Percentiles rank a stretch among this genome's conserved stretches.
These are phyloP conservation scores for Papio anubis DNA, from an alignment of 2,113 vertebrate genomes.

Conservation along the genomic window DNA sequence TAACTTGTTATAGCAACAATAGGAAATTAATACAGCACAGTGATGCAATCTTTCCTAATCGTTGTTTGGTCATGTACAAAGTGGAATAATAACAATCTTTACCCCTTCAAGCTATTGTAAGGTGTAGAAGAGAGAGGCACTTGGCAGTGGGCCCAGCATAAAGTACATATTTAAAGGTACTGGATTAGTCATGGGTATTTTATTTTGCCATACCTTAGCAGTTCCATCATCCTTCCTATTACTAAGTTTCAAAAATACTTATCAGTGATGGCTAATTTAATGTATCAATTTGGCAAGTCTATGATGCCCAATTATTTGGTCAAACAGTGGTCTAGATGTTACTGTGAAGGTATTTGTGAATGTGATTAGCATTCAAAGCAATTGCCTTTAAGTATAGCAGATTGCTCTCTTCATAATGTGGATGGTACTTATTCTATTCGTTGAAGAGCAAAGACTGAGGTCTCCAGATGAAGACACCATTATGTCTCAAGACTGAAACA, in stretches of 20 bases:
- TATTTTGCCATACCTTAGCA: neutral
- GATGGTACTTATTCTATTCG: neutral
- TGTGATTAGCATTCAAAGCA: neutral
- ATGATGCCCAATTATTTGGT: neutral
- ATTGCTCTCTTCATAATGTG: neutral
- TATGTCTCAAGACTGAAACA: neutral
- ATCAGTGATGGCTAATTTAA: neutral
- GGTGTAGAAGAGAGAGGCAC: fast-evolving
- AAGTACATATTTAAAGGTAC: neutral
- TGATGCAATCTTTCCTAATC: neutral
- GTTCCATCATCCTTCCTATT: neutral
- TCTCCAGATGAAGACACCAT: neutral
- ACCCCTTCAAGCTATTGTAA: neutral
- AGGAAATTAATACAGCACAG: neutral
- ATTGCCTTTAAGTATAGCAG: neutral
- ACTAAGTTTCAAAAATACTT: neutral
- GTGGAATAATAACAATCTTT: neutral
- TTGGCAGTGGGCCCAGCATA: neutral
- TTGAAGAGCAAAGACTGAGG: neutral
- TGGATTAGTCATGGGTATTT: neutral
- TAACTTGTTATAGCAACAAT: neutral
- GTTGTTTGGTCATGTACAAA: neutral
- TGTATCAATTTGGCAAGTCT: neutral
- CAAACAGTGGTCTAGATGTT: neutral
- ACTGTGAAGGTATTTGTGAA: neutral